phyloP scores from a whole-genome alignment of 1,140 invertebrate species.

The Lordiphosa stackelbergi region DNA sequence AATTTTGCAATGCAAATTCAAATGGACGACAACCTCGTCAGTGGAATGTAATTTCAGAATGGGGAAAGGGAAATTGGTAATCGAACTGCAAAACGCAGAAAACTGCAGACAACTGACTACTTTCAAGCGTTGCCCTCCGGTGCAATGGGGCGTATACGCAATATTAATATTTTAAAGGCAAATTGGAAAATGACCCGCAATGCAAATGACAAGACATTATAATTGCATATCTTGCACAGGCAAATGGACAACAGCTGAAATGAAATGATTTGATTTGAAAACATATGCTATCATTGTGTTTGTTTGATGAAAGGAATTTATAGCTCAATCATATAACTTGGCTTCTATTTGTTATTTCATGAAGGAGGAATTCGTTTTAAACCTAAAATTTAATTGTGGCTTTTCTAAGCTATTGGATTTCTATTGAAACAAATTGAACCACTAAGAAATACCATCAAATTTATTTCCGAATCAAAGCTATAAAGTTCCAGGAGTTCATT shows the following conservation, averaged over 20 bases:
- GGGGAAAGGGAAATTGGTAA: conserved; percentile 21
- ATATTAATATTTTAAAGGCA: conserved; percentile 64
- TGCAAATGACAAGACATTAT: conserved; percentile 32
- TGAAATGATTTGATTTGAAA: conserved; percentile 7
- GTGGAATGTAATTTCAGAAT: not conserved
- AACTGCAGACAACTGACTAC: conserved; percentile 17
- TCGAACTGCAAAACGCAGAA: conserved; percentile 32
- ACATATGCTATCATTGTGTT: too few relatives aligned
- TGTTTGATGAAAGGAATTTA: too few relatives aligned
- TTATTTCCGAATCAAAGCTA: too few relatives aligned
- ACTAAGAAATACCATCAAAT: too few relatives aligned
- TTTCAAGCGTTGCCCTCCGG: conserved; percentile 18
- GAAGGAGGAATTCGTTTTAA: too few relatives aligned
- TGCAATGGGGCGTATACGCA: conserved; percentile 57
- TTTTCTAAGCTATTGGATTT: too few relatives aligned
- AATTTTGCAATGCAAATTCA: conserved; percentile 20
- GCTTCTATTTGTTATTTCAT: too few relatives aligned
- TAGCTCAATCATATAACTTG: too few relatives aligned
- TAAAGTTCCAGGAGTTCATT: too few relatives aligned
- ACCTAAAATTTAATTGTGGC: too few relatives aligned
- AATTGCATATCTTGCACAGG: conserved; percentile 29
- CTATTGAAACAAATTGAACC: too few relatives aligned
- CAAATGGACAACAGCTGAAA: conserved; percentile 10
- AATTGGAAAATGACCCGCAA: conserved; percentile 49
- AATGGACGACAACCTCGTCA: conserved; percentile 4